These are phyloP conservation scores for Gasteruption jaculator DNA, from an alignment of 2,888 invertebrate genomes.

Conservation along the genomic window DNA sequence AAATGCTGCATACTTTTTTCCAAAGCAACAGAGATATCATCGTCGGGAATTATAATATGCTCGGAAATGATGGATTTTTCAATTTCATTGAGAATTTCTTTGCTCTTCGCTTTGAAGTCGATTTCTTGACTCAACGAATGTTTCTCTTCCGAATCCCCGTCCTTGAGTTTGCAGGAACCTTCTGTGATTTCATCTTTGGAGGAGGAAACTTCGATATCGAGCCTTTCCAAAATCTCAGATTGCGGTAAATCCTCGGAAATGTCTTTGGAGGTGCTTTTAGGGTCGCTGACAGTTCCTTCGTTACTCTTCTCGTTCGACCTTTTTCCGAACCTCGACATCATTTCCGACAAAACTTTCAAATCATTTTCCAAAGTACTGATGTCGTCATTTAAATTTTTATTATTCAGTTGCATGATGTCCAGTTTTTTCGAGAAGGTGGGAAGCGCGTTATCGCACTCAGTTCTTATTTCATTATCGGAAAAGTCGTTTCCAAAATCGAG, in stretches of 20 bases:
- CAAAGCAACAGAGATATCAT: conserved; percentile 21
- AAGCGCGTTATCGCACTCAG: conserved; percentile 18
- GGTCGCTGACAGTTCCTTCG: conserved; percentile 11
- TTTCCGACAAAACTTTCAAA: conserved; percentile 42
- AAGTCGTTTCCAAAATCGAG: no score
- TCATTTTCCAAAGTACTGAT: conserved; percentile 45
- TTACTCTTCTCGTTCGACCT: conserved; percentile 35
- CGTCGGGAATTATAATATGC: conserved; percentile 27
- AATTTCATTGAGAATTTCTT: conserved; percentile 40
- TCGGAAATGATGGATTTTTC: conserved; percentile 44
- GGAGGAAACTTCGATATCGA: conserved; percentile 13
- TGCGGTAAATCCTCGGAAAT: conserved; percentile 32
- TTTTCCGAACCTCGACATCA: conserved; percentile 44
- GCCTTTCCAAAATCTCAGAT: no score
- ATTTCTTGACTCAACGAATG: conserved; percentile 28
- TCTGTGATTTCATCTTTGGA: no score
- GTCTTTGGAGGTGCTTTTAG: conserved; percentile 34
- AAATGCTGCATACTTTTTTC: conserved; percentile 30
- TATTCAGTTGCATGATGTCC: conserved; percentile 38
- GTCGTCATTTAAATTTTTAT: conserved; percentile 43
- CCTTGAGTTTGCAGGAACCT: no score
- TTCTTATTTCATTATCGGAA: conserved; percentile 13
- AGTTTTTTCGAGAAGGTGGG: conserved; percentile 32
- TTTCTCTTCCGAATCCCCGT: conserved; percentile 7
- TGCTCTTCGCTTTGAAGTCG: conserved; percentile 40